Percentiles rank a stretch among this genome's conserved stretches.
These are phyloP conservation scores for Sylvilagus floridanus DNA, from an alignment of 2,797 vertebrate genomes.

Conservation along the genomic window DNA sequence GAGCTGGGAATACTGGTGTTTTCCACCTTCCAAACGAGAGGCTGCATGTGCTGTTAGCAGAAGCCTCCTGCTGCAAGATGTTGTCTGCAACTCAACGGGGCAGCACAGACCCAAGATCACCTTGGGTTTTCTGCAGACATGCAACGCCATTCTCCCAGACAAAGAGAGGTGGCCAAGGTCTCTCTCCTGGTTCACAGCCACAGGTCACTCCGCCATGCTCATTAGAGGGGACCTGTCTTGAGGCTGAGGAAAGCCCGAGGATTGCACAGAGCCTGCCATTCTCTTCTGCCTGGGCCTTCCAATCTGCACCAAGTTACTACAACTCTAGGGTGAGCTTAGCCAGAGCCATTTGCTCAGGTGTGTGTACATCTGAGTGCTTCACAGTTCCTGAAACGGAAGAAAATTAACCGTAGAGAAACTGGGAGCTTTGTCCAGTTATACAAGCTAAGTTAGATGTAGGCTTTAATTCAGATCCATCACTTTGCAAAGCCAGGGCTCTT, in stretches of 20 bases:
- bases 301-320: not conserved
- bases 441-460: not conserved
- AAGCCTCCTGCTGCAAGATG: not conserved
- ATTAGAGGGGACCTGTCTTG: not conserved
- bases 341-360: not conserved
- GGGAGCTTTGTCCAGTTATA: not conserved
- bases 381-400: not conserved
- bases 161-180: not conserved
- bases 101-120: not conserved
- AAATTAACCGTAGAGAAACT: not conserved
- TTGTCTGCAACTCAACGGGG: not conserved
- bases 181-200: not conserved
- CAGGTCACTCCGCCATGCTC: fast-evolving
- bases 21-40: not conserved
- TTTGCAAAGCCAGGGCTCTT: not conserved
- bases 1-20: not conserved
- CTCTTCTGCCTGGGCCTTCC: not conserved
- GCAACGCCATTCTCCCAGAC: not conserved
- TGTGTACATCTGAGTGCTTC: not conserved
- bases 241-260: not conserved
- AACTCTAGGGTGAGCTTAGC: not conserved
- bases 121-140: not conserved
- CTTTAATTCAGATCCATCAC: conserved; percentile 17
- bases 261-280: fast-evolving
- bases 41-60: not conserved